These are phyloP conservation scores for Tachina fera DNA, from an alignment of 2,888 invertebrate species.

Conservation along the genomic window DNA sequence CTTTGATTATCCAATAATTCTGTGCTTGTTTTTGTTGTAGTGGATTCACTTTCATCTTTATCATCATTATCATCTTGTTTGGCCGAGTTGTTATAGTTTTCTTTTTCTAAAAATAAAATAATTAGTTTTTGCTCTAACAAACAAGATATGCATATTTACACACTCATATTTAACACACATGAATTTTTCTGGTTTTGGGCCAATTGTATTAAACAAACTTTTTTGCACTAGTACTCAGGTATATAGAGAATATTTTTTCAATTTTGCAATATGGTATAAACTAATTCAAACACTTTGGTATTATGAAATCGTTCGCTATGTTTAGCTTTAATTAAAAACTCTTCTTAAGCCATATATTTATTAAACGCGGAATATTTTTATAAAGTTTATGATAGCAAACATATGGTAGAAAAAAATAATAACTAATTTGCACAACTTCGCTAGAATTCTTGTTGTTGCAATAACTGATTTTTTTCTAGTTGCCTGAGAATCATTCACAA, in stretches of 20 bases:
- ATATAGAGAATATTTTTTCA: not conserved
- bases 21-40: not conserved
- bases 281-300: constrained; percentile 23
- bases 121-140: constrained; percentile 1
- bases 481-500: constrained; percentile 51
- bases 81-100: constrained; percentile 19
- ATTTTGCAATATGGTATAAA: constrained; percentile 22
- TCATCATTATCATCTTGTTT: constrained; percentile 42
- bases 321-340: not conserved
- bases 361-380: no score
- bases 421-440: not conserved
- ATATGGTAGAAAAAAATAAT: not conserved
- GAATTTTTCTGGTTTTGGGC: not conserved
- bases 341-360: no score
- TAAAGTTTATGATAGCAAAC: no score
- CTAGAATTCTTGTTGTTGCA: constrained; percentile 47
- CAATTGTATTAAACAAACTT: not conserved
- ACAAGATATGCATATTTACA: constrained; percentile 36
- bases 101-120: constrained; percentile 59
- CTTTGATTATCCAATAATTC: constrained; percentile 14
- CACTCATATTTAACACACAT: constrained; percentile 53
- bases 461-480: constrained; percentile 50
- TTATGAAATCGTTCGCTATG: constrained; percentile 43
- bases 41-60: constrained; percentile 29
- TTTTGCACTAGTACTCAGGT: not conserved